Conservation (phyloP, 2,113 vertebrate genomes). For the Rhynchomys soricoides region DNA sequence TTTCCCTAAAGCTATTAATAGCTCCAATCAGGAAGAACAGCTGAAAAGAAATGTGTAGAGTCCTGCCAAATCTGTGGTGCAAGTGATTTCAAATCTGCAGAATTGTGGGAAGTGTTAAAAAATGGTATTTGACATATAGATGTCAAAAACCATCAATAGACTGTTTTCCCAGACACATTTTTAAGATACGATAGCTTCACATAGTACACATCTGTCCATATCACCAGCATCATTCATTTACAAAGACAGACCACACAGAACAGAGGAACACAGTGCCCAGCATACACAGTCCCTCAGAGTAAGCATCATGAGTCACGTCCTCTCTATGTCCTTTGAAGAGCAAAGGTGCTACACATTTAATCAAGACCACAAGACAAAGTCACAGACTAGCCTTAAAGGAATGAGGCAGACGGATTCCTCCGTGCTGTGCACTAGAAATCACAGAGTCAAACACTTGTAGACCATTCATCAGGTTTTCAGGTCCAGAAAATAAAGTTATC, state of each 20-base stretch:
- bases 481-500: not conserved
- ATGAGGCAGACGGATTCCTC: not conserved
- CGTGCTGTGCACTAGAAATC: not conserved
- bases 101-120: slow-evolving; percentile 46
- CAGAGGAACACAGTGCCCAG: not conserved
- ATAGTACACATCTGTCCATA: not conserved
- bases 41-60: slow-evolving; percentile 70
- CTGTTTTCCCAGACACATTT: slow-evolving; percentile 25
- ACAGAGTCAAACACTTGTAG: not conserved
- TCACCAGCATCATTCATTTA: not conserved
- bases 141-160: slow-evolving; percentile 47
- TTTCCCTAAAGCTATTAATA: slow-evolving; percentile 75
- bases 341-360: not conserved
- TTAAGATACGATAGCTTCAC: not conserved
- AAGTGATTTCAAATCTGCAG: slow-evolving; percentile 65
- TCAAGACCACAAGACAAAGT: not conserved
- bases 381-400: not conserved
- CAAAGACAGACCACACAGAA: not conserved
- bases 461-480: not conserved
- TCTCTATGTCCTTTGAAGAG: not conserved
- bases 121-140: slow-evolving; percentile 55
- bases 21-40: slow-evolving; percentile 66
- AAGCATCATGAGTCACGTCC: not conserved
- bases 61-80: slow-evolving; percentile 68
- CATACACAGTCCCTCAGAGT: too few relatives aligned